Evolutionary conservation across 2,113 vertebrate genomes (phyloP).

Genomic region (Narcine bancroftii): DNA sequence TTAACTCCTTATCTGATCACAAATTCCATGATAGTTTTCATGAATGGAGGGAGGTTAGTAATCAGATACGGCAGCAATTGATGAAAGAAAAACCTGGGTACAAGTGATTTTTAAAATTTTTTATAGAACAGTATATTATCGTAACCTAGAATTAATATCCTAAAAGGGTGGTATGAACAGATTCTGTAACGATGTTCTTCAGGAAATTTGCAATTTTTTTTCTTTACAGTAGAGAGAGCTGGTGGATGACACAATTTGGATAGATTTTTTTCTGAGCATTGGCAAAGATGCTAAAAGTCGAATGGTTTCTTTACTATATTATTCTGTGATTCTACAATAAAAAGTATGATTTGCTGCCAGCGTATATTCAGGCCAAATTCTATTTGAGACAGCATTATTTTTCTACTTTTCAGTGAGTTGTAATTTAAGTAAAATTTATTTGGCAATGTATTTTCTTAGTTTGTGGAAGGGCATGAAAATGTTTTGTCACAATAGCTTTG

Average conservation of each 20-base stretch:
- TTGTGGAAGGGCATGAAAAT: background rate
- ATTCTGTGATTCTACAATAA: background rate
- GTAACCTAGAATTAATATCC: too few species aligned
- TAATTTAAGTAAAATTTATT: background rate
- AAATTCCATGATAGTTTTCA: too few species aligned
- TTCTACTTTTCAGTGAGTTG: background rate
- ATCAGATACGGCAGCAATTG: too few species aligned
- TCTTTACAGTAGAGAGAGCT: background rate
- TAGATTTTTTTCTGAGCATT: background rate
- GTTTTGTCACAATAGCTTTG: background rate
- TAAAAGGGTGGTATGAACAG: too few species aligned
- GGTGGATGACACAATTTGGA: background rate
- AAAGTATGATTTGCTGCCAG: background rate
- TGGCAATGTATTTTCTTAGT: background rate
- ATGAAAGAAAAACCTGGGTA: too few species aligned
- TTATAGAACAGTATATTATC: too few species aligned
- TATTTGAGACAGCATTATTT: background rate
- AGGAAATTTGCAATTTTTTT: too few species aligned
- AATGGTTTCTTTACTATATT: background rate
- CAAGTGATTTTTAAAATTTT: too few species aligned
- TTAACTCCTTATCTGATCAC: too few species aligned
- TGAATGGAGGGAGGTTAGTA: too few species aligned
- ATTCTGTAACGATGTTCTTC: too few species aligned
- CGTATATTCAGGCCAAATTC: background rate
- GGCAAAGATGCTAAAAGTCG: background rate